Conservation (phyloP, 2,888 invertebrate species). For the Imbricaverruca yamaguchii region DNA sequence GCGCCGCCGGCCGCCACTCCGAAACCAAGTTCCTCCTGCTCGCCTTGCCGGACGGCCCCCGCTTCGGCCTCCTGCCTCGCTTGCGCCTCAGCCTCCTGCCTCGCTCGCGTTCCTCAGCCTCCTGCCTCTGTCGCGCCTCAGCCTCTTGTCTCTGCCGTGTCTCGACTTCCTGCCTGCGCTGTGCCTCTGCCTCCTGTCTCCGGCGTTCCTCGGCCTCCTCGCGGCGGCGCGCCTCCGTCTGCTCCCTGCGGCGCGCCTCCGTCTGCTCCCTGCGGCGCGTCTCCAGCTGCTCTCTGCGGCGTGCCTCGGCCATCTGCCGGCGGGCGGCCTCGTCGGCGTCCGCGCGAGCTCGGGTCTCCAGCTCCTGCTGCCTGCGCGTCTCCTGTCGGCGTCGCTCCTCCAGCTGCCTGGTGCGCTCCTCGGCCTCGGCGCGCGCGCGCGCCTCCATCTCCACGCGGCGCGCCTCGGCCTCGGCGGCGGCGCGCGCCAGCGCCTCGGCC, state of each 20-base stretch:
- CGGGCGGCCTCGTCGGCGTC: not conserved
- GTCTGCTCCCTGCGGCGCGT: not conserved
- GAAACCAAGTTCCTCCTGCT: constrained; percentile 9
- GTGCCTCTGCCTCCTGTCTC: not conserved
- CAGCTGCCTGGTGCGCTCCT: not conserved
- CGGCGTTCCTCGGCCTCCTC: not conserved
- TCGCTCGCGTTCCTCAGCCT: not conserved
- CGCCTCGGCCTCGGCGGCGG: not conserved
- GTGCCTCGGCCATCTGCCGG: too few species aligned
- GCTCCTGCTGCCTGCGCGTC: not conserved
- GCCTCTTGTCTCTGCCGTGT: not conserved
- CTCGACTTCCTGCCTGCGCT: not conserved
- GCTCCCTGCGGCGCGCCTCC: constrained; percentile 1
- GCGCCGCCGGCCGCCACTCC: not conserved
- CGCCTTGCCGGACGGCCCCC: constrained; percentile 6
- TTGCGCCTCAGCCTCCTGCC: not conserved
- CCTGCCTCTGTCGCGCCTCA: not conserved
- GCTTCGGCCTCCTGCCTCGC: not conserved
- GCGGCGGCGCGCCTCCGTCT: not conserved
- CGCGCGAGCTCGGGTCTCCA: not conserved
- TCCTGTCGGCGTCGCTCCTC: not conserved
- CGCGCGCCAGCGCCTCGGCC: not conserved
- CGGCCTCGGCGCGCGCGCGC: not conserved
- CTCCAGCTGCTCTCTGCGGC: not conserved
- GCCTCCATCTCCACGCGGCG: not conserved